phyloP scores from a whole-genome alignment of 2,888 invertebrate genomes.

The Meta bourneti region DNA sequence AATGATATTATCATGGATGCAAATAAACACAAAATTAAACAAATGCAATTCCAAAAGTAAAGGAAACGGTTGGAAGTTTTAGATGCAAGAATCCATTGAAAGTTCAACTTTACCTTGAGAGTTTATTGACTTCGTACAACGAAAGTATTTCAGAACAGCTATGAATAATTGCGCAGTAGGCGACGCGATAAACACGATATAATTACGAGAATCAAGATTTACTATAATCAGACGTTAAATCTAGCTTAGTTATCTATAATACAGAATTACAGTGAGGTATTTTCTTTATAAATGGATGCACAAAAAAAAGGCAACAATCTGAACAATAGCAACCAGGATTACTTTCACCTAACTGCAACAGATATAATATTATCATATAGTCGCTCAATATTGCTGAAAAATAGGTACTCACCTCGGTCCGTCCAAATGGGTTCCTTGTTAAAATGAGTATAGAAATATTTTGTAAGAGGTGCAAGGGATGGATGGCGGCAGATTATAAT shows the following conservation, averaged over 20 bases:
- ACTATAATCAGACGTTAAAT: background rate
- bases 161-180: constrained; percentile 57
- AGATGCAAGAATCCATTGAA: background rate
- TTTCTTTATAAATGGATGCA: background rate
- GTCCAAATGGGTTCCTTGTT: constrained; percentile 74
- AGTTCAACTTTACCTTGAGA: background rate
- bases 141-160: background rate
- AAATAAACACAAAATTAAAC: background rate
- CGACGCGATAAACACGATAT: constrained; percentile 5
- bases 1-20: background rate
- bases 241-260: too few species aligned
- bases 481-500: constrained; percentile 76
- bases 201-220: background rate
- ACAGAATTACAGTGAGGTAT: too few species aligned
- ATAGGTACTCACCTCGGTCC: constrained; percentile 76
- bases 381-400: constrained; percentile 22
- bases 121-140: background rate
- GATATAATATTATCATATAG: constrained; percentile 16
- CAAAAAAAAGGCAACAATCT: background rate
- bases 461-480: constrained; percentile 64
- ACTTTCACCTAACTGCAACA: constrained; percentile 28
- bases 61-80: background rate
- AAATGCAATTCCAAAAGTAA: background rate
- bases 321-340: constrained; percentile 4
- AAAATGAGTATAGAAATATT: constrained; percentile 57